phyloP scores from a whole-genome alignment of 64 coral and sea anemone species.

The Anthopleura sola region DNA sequence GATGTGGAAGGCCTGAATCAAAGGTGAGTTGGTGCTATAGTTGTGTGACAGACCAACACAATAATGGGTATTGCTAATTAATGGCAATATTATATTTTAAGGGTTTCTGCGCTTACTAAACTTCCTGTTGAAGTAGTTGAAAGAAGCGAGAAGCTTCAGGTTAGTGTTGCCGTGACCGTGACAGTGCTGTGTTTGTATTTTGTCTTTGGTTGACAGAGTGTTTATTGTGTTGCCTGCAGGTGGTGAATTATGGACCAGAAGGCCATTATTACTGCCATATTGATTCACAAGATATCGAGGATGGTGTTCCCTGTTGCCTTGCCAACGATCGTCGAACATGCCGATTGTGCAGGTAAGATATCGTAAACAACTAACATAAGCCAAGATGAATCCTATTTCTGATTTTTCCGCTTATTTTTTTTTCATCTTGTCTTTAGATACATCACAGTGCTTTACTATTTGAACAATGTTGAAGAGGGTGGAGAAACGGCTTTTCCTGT shows the following conservation, averaged over 20 bases:
- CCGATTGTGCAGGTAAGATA: slow-evolving; percentile 77
- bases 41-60: background rate
- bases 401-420: too few relatives aligned
- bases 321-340: slow-evolving; percentile 37
- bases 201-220: background rate
- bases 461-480: slow-evolving; percentile 66
- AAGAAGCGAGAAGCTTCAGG: slow-evolving; percentile 84
- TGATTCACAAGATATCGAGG: slow-evolving; percentile 70
- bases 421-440: slow-evolving; percentile 33
- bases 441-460: slow-evolving; percentile 66
- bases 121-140: slow-evolving; percentile 61
- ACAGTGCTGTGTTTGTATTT: too few relatives aligned
- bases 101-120: slow-evolving; percentile 73
- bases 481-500: slow-evolving; percentile 83
- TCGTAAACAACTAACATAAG: too few relatives aligned
- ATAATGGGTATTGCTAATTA: background rate
- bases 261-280: slow-evolving; percentile 90
- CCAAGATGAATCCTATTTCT: too few relatives aligned
- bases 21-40: slow-evolving; percentile 16
- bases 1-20: slow-evolving; percentile 52
- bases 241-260: slow-evolving; percentile 82
- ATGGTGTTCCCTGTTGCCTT: slow-evolving; percentile 54
- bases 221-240: slow-evolving; percentile 27
- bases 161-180: background rate
- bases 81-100: background rate